These are phyloP conservation scores for Megaleporinus macrocephalus DNA, from an alignment of 2,113 vertebrate species.

Conservation along the genomic window DNA sequence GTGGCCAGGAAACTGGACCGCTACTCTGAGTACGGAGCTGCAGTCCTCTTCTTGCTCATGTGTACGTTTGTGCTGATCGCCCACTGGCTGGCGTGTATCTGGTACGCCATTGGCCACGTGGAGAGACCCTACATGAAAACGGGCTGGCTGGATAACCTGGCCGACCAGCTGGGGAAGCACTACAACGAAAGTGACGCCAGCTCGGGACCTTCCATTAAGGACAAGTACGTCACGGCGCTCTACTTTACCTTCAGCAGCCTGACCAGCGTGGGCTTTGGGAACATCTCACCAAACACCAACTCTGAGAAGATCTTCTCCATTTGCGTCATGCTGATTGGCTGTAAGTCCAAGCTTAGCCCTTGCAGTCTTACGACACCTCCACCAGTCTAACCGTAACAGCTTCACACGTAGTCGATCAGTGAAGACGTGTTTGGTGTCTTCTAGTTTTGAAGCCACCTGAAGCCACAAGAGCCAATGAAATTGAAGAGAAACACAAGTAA, in stretches of 20 bases:
- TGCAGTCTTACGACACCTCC: too few species aligned
- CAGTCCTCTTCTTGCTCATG: slow-evolving; percentile 91
- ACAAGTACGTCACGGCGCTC: slow-evolving; percentile 96
- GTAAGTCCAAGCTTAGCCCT: slow-evolving; percentile 79
- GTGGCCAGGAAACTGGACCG: slow-evolving; percentile 91
- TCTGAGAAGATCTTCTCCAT: slow-evolving; percentile 99
- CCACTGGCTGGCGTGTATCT: slow-evolving; percentile 94
- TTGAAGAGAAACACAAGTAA: too few species aligned
- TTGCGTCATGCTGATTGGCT: slow-evolving; percentile 98
- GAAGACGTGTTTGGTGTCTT: too few species aligned
- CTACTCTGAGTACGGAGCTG: slow-evolving; percentile 90
- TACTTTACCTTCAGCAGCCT: slow-evolving; percentile 99
- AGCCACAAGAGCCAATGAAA: too few species aligned
- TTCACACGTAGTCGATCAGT: too few species aligned
- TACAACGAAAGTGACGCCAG: slow-evolving; percentile 88
- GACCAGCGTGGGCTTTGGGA: slow-evolving; percentile 96
- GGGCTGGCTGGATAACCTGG: slow-evolving; percentile 95
- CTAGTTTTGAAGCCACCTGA: too few species aligned
- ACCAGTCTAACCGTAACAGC: too few species aligned
- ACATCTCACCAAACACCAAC: slow-evolving; percentile 97
- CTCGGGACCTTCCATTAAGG: slow-evolving; percentile 92
- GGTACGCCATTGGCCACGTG: slow-evolving; percentile 93
- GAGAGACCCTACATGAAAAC: slow-evolving; percentile 95
- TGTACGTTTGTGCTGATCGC: slow-evolving; percentile 93
- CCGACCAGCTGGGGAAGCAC: slow-evolving; percentile 89